These are phyloP conservation scores for Leptopterna dolabrata DNA, from an alignment of 2,888 invertebrate genomes.

Conservation along the genomic window DNA sequence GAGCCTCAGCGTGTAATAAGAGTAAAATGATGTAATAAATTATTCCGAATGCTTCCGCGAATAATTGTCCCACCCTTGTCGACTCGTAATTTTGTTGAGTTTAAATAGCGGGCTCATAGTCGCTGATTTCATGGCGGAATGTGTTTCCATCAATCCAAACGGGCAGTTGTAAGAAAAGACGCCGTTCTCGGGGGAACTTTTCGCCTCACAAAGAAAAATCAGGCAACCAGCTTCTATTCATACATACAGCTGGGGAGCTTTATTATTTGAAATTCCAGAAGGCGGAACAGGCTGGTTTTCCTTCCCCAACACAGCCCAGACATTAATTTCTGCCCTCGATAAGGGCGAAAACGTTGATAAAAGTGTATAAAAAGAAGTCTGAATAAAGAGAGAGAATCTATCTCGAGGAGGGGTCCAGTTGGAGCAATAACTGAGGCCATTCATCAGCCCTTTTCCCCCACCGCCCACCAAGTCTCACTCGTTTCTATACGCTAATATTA, in stretches of 20 bases:
- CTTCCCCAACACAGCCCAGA: not conserved
- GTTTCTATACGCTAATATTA: conserved; percentile 13
- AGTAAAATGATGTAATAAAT: too few species aligned
- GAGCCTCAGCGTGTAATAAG: too few species aligned
- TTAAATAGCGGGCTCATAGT: not conserved
- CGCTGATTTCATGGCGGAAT: not conserved
- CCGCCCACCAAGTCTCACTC: not conserved
- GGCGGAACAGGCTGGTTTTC: not conserved
- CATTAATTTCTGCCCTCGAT: conserved; percentile 10
- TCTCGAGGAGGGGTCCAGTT: conserved; percentile 16
- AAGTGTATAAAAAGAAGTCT: conserved; percentile 19
- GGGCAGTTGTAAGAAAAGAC: not conserved
- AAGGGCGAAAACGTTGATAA: conserved; percentile 14
- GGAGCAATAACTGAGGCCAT: conserved; percentile 20
- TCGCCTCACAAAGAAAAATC: not conserved
- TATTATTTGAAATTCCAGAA: not conserved
- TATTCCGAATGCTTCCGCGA: too few species aligned
- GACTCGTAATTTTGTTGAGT: too few species aligned
- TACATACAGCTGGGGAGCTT: too few species aligned
- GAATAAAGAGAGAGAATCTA: conserved; percentile 23
- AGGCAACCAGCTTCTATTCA: not conserved
- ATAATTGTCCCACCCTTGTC: too few species aligned
- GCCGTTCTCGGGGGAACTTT: not conserved
- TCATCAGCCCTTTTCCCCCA: conserved; percentile 1
- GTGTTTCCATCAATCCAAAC: not conserved